Percentiles rank a stretch among this genome's conserved stretches.
Conservation (phyloP, 2,888 invertebrate genomes). For the Ferrisia virgata region DNA sequence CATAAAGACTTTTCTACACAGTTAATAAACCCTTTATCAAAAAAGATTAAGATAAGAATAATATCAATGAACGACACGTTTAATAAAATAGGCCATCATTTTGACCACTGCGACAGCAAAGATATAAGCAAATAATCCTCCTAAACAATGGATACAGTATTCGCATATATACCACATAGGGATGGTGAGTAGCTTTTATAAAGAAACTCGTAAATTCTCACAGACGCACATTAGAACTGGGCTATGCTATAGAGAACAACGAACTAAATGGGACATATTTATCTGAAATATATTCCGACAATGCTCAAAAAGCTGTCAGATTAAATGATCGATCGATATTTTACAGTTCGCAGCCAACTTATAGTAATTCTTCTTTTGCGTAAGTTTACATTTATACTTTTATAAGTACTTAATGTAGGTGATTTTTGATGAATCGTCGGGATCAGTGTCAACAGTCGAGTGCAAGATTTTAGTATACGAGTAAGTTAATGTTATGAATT, state of each 20-base stretch:
- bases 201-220: background rate
- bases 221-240: background rate
- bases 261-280: background rate
- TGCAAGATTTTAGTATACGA: background rate
- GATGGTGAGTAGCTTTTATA: background rate
- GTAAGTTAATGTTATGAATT: no score
- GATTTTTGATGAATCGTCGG: background rate
- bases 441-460: background rate
- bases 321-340: background rate
- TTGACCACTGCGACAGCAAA: background rate
- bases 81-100: no score
- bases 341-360: background rate
- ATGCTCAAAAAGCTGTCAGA: background rate
- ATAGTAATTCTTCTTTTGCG: background rate
- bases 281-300: conserved; percentile 9
- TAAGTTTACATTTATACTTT: background rate
- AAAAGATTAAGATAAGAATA: no score
- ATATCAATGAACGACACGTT: no score
- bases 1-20: no score
- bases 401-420: background rate
- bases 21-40: no score
- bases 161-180: no score
- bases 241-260: background rate
- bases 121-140: background rate
- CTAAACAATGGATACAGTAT: background rate